phyloP scores from a whole-genome alignment of 92 coral and sea anemone species.

The Diadumene lineata region DNA sequence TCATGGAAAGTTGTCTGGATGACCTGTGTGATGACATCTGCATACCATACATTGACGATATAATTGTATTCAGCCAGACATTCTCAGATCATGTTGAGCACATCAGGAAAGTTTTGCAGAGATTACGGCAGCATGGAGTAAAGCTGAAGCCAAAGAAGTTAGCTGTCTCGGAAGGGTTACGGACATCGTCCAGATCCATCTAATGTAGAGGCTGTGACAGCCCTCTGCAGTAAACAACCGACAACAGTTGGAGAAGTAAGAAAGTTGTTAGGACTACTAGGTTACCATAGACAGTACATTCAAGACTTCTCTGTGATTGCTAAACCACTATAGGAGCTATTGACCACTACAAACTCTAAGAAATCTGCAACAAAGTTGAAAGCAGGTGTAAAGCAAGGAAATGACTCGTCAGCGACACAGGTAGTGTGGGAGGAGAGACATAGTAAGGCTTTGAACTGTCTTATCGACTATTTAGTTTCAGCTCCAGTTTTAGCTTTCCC shows the following conservation, averaged over 20 bases:
- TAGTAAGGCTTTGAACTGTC: not conserved
- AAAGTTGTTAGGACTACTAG: slow-evolving; percentile 57
- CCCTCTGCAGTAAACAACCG: slow-evolving; percentile 41
- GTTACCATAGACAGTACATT: slow-evolving; percentile 56
- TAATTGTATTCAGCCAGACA: slow-evolving; percentile 46
- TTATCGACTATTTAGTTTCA: not conserved
- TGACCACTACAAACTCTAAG: no score
- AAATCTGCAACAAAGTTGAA: no score
- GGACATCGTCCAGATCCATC: slow-evolving; percentile 64
- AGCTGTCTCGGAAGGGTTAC: slow-evolving; percentile 56
- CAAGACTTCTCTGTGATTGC: slow-evolving; percentile 61
- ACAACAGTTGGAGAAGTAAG: slow-evolving; percentile 61
- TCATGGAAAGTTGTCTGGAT: slow-evolving; percentile 65
- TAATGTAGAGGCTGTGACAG: slow-evolving; percentile 42
- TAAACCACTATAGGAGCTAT: slow-evolving; percentile 53
- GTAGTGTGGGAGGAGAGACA: slow-evolving; percentile 31
- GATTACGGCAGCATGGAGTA: slow-evolving; percentile 54
- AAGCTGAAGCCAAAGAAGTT: slow-evolving; percentile 70
- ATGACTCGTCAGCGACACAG: not conserved
- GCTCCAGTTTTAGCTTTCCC: slow-evolving; percentile 40
- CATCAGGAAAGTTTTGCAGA: slow-evolving; percentile 42
- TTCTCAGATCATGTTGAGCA: slow-evolving; percentile 61
- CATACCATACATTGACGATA: slow-evolving; percentile 61
- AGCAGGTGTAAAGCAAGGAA: not conserved
- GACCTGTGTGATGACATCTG: slow-evolving; percentile 58